Base-by-base conservation (phyloP, 2,888 invertebrate species). In the Brachynemurus nebulosus region DNA sequence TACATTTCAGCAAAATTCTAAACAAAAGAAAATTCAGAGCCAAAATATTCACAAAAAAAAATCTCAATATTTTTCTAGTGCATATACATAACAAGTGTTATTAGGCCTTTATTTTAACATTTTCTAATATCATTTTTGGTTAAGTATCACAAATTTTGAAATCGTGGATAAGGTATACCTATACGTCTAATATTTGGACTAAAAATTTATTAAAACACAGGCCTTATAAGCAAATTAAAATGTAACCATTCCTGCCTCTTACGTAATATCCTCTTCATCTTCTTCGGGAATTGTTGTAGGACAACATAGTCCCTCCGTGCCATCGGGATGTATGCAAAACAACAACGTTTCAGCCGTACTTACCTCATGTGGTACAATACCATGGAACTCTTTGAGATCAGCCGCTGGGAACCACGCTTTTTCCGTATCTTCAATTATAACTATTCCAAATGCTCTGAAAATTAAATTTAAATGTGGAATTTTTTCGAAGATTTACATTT, bases 321-420 rank as follows among this genome's bases (percentile, higher is more conserved):
- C 90, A 53, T 90, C 89, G 44, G 80, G 76, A 51, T 80, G 73
- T 54, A 86, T 88, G 60, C 90, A 89, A 67, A 91, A 90, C 12
- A 91, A 65, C 37, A 82, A 59, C 5, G 80, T 80, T 63, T 90
- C 89, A 7, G 81, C 70, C 2, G 78, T 67, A 1, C 86, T 82
- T 1, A 86, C 83, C 59, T 81, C 80, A 55, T 84, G 83, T 1
- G 88, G 85, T 55, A 86, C 80, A 51, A 92, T 85, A 45, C 86
- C 86, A 59, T 91, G 86, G 61, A 86, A 90, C 59, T 91, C 90
- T 51, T 83, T 80, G 1, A 92, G 70, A 57, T 91, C 91, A 21
- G 82, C 80, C 0, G 84, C 83, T 0, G 91, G 91, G 62, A 91
- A 92, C 91, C 91, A 91, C 4, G 90, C 88, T 51, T 89, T 84